Evolutionary conservation across 1,140 invertebrate species (phyloP), one percentile per base, ranked within the genome.

Genomic region (Drosophila pallidifrons): DNA sequence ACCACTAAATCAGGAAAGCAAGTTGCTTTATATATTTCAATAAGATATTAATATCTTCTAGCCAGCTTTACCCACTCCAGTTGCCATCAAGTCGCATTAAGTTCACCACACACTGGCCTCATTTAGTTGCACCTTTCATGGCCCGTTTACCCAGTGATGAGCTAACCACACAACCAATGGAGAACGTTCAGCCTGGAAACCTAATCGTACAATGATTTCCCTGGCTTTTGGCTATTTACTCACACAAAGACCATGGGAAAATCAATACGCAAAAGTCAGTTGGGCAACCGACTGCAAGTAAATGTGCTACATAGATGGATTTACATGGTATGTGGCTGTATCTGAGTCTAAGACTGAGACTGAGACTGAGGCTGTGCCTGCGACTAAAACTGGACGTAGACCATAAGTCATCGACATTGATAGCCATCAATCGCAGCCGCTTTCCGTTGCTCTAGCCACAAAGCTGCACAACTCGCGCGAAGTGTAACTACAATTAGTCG

Each of bases 401-500:
- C 80, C 78, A 91, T 87, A 88, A 91, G 81, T 81, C 88, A 91
- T 85, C 75, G 78, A 78, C 88, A 91, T 88, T 91, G 88, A 91
- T 91, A 91, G 83, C 81, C 83, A 91, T 91, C 88, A 91, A 91
- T 91, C 88, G 88, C 73, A 49, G 71, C 71, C 71, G 81, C 71
- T 88, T 76, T 89, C 60, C 77, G 79, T 71, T 75, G 58, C 66
- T 60, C n/a, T 66, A 61, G 60, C 72, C 60, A 45, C 57, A 46
- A 74, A 52, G 49, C 25, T 13, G 28, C 28, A 52, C 3, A 52
- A 11, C 49, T 30, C 67, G 83, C 80, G 85, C 77, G 83, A 88
- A 89, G 88, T 85, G 70, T 72, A 81, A 82, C 80, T 65, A 89
- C 85, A 89, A 89, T 89, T 89, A 89, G 85, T 89, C 59, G 85